Evolutionary conservation across 2,113 vertebrate species (phyloP), one percentile per base, ranked within the genome.

Genomic region (Charadrius vociferus): DNA sequence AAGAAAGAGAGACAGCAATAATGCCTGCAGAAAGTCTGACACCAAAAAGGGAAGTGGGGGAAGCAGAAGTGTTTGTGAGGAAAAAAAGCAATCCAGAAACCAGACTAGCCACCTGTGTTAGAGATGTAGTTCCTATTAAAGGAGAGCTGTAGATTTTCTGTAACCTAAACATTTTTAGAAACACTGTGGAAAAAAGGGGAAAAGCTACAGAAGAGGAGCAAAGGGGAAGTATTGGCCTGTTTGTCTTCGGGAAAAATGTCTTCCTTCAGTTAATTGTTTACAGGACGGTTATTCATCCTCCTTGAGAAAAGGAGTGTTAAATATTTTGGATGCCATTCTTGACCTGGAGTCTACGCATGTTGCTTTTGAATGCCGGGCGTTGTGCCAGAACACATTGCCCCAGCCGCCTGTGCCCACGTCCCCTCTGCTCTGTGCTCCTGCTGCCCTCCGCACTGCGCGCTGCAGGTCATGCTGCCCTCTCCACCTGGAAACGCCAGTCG

Each of bases 111-210:
- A 74, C 50, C 43, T 71, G 20, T 78, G 19, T 63, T 74, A 71
- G 29, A 88, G 23, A 36, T 18, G 8, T 22, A 47, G 30, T 20
- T 87, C 43, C n/a, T 91, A 4, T 36, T 67, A 85, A 68, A 96
- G 70, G 49, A 67, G 45, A 81, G 8, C 3, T 65, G 21, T 50
- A 85, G 43, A 50, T 55, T 95, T 79, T 75, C 59, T 89, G 58
- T 86, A 86, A 73, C 21, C 8, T 55, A 45, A 68, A 34, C 34
- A n/a, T 71, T 91, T 96, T 87, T 67, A 91, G 79, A 86, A 93
- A 83, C 21, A 21, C 16, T 66, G 0, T 30, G 63, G 63, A 66
- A 65, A 29, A 71, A 82, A 74, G 23, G 15, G 10, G 16, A 32
- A 58, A 79, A 68, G 23, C 26, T 82, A 39, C 12, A 29, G 49